A percentile compares a stretch with the other conserved stretches of the same genome.
These are phyloP conservation scores for Polymixis flavicincta DNA, from an alignment of 2,888 invertebrate species.

Conservation along the genomic window DNA sequence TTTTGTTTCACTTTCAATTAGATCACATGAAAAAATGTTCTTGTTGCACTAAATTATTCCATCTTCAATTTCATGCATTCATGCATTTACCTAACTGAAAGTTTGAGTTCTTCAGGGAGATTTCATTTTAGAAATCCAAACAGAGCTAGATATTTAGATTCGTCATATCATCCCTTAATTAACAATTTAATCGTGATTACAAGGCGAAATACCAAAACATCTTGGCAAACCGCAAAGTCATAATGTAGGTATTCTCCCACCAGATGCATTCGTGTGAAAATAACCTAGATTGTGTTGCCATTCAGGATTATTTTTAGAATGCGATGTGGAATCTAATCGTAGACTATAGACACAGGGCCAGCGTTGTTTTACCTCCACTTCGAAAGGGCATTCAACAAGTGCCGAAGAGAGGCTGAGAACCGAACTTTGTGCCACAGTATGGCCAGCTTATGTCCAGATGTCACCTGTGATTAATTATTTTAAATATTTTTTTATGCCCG, in stretches of 20 bases:
- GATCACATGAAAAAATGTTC: too few relatives aligned
- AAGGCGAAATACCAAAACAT: slow-evolving; percentile 19
- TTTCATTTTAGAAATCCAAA: slow-evolving; percentile 11
- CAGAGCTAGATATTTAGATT: slow-evolving; percentile 1
- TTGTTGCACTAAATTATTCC: too few relatives aligned
- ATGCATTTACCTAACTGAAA: not conserved
- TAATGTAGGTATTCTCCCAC: not conserved
- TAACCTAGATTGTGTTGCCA: slow-evolving; percentile 35
- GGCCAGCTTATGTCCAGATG: not conserved
- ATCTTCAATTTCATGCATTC: not conserved
- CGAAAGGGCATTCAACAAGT: slow-evolving; percentile 48
- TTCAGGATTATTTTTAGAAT: slow-evolving; percentile 50
- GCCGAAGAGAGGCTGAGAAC: not conserved
- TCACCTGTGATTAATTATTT: not conserved
- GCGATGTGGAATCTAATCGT: slow-evolving; percentile 40
- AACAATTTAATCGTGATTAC: not conserved
- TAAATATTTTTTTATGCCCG: too few relatives aligned
- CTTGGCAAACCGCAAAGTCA: slow-evolving; percentile 16
- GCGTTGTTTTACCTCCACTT: not conserved
- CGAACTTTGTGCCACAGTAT: not conserved
- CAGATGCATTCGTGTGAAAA: slow-evolving; percentile 1
- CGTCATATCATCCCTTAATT: not conserved
- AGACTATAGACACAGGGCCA: slow-evolving; percentile 7
- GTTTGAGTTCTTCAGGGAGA: slow-evolving; percentile 3
- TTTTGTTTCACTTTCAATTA: too few relatives aligned